These are phyloP conservation scores for Triops longicaudatus DNA, from an alignment of 1,140 invertebrate species.

Conservation along the genomic window DNA sequence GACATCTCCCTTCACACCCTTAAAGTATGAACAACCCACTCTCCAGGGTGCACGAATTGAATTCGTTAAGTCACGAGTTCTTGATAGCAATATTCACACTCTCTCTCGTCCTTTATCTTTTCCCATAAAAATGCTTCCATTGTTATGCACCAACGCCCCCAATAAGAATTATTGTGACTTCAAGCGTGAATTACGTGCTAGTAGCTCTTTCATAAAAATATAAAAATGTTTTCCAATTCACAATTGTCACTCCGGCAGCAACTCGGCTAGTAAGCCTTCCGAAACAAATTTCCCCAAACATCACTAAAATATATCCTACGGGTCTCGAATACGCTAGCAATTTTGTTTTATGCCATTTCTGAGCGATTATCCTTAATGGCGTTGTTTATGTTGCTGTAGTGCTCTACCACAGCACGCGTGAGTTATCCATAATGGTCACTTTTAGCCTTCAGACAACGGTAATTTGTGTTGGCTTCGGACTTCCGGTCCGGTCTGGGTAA, in stretches of 20 bases:
- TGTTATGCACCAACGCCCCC: not conserved
- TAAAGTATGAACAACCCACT: not conserved
- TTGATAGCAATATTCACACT: not conserved
- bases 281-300: too few relatives aligned
- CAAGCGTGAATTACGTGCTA: conserved; percentile 6
- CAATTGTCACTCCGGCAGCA: too few relatives aligned
- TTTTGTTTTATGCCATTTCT: too few relatives aligned
- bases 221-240: too few relatives aligned
- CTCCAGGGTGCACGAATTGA: not conserved
- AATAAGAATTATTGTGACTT: conserved; percentile 1
- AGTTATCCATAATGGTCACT: not conserved
- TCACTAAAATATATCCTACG: too few relatives aligned
- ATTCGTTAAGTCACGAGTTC: not conserved
- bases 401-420: not conserved
- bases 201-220: not conserved
- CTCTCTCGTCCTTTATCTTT: not conserved
- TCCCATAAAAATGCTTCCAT: not conserved
- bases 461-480: not conserved
- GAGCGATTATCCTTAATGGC: not conserved
- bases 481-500: not conserved
- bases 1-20: too few relatives aligned
- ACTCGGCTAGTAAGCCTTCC: too few relatives aligned
- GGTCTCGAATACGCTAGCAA: too few relatives aligned
- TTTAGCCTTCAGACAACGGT: not conserved
- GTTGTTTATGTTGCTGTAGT: not conserved